A percentile compares a stretch with the other conserved stretches of the same genome.
Evolutionary conservation across 2,113 vertebrate species (phyloP).

Genomic region (Elanoides forficatus): DNA sequence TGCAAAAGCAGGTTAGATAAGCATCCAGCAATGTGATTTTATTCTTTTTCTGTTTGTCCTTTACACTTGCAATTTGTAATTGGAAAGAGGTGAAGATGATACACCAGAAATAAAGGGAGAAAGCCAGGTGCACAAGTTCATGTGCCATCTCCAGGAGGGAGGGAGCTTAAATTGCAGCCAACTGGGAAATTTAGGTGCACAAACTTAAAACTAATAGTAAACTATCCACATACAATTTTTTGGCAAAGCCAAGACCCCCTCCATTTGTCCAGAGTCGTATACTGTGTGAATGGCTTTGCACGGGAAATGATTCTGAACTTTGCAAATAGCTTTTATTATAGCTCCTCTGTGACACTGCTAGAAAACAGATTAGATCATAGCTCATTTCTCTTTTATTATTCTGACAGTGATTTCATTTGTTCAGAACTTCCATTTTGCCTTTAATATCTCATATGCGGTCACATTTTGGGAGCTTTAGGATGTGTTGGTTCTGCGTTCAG

Average conservation of each 20-base stretch:
- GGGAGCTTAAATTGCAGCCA: slow-evolving; percentile 28
- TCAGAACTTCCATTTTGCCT: slow-evolving; percentile 58
- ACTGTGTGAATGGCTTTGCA: slow-evolving; percentile 72
- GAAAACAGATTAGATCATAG: slow-evolving; percentile 73
- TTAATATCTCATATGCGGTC: slow-evolving; percentile 57
- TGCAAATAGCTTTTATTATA: slow-evolving; percentile 72
- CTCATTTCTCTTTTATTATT: slow-evolving; percentile 71
- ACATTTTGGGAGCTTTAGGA: slow-evolving; percentile 67
- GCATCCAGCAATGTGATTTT: neutral
- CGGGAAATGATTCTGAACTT: slow-evolving; percentile 73
- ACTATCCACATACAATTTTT: slow-evolving; percentile 54
- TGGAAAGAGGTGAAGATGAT: neutral
- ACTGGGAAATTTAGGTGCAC: slow-evolving; percentile 58
- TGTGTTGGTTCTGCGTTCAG: slow-evolving; percentile 5
- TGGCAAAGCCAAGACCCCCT: slow-evolving; percentile 66
- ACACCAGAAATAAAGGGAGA: slow-evolving; percentile 1
- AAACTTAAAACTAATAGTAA: slow-evolving; percentile 62
- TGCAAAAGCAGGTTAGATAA: neutral
- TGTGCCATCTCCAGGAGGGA: slow-evolving; percentile 45
- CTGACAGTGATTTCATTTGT: slow-evolving; percentile 70
- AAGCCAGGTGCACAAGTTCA: slow-evolving; percentile 45
- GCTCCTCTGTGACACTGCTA: slow-evolving; percentile 63
- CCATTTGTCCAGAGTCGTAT: slow-evolving; percentile 73
- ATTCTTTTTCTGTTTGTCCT: slow-evolving; percentile 20
- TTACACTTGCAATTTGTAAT: neutral